Conservation (phyloP, 2,888 invertebrate genomes). For the Leptinotarsa rubiginosa region DNA sequence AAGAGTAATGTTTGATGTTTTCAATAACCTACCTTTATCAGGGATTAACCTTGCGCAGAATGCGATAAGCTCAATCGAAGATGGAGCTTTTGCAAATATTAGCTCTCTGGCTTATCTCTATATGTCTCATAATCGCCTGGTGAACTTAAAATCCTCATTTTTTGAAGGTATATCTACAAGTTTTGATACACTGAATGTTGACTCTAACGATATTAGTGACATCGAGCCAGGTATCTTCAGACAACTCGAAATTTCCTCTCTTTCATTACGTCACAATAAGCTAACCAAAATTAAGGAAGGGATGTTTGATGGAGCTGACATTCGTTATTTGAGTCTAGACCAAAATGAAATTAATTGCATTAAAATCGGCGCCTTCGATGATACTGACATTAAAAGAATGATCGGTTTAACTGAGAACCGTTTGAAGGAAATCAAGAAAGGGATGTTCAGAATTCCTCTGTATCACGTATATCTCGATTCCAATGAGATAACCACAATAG, state of each 20-base stretch:
- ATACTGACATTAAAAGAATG: neutral
- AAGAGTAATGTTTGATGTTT: too few relatives aligned
- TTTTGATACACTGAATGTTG: neutral
- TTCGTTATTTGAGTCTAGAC: neutral
- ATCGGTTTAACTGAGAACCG: conserved; percentile 6
- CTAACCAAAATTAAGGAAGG: conserved; percentile 8
- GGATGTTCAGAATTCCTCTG: neutral
- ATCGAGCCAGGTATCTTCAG: conserved; percentile 9
- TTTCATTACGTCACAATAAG: conserved; percentile 1
- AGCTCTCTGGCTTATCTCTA: neutral
- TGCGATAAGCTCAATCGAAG: too few relatives aligned
- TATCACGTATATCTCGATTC: neutral
- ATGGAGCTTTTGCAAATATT: conserved; percentile 1
- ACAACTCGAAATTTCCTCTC: neutral
- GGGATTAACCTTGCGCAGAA: too few relatives aligned
- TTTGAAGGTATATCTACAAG: neutral
- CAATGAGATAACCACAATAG: neutral
- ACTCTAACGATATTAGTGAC: neutral
- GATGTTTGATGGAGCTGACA: neutral
- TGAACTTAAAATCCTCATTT: neutral
- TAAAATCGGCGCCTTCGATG: conserved; percentile 23
- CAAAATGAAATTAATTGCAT: conserved; percentile 8
- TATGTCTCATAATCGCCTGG: conserved; percentile 11
- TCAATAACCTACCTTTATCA: too few relatives aligned
- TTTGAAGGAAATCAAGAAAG: too few relatives aligned